These are phyloP conservation scores for Magallana nippona DNA, from an alignment of 2,888 invertebrate genomes.

Conservation along the genomic window DNA sequence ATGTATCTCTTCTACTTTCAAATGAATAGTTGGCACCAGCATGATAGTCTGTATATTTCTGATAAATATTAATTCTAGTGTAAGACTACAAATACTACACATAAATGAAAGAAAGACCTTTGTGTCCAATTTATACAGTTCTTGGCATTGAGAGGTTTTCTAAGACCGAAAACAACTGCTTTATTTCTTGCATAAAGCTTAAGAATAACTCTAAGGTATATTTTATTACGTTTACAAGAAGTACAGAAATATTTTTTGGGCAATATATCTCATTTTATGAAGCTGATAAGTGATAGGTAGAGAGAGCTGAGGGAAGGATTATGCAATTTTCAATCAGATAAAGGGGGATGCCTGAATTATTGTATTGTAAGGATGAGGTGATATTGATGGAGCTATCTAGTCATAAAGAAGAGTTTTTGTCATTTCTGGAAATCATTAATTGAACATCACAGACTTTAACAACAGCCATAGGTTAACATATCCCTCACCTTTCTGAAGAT, in stretches of 20 bases:
- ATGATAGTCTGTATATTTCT: neutral
- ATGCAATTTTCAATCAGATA: constrained; percentile 14
- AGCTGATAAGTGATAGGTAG: constrained; percentile 28
- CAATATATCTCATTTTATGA: neutral
- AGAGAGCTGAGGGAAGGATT: neutral
- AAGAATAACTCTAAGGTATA: neutral
- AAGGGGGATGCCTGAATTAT: neutral
- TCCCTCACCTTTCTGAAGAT: too few species aligned
- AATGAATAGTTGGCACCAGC: constrained; percentile 1
- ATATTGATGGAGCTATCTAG: neutral
- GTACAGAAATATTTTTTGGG: neutral
- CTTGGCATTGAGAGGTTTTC: too few species aligned
- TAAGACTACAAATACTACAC: too few species aligned
- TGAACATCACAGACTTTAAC: too few species aligned
- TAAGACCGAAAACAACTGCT: neutral
- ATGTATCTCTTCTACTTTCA: neutral
- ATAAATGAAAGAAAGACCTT: too few species aligned
- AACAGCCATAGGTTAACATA: too few species aligned
- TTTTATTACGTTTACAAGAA: neutral
- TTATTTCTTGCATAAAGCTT: neutral
- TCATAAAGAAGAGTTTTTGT: neutral
- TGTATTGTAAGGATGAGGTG: neutral
- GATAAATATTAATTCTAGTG: too few species aligned
- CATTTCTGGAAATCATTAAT: neutral
- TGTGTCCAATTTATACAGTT: too few species aligned